phyloP scores from a whole-genome alignment of 2,113 vertebrate species.

The Myiozetetes cayanensis region DNA sequence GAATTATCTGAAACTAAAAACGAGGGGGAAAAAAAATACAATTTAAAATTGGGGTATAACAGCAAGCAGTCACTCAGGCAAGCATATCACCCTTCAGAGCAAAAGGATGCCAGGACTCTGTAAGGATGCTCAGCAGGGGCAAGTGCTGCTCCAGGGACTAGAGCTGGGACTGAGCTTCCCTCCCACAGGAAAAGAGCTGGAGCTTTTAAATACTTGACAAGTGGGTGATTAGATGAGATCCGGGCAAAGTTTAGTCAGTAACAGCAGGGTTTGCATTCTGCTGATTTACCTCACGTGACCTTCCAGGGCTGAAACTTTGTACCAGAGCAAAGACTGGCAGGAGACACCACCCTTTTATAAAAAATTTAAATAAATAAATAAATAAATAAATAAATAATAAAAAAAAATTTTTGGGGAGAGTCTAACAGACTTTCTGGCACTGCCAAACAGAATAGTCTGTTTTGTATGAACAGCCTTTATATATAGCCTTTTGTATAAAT shows the following conservation, averaged over 20 bases:
- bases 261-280: background rate
- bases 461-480: background rate
- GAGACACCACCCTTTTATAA: background rate
- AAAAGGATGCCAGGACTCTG: background rate
- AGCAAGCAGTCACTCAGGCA: fast-evolving
- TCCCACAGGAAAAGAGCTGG: background rate
- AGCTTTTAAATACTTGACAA: background rate
- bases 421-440: background rate
- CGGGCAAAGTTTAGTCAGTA: background rate
- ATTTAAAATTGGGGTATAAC: background rate
- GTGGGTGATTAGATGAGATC: background rate
- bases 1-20: background rate
- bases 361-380: background rate
- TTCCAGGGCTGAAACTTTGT: background rate
- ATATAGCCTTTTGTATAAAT: background rate
- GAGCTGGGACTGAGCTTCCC: background rate
- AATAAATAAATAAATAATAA: too few relatives aligned
- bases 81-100: background rate
- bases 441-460: background rate
- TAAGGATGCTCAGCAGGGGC: background rate
- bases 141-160: fast-evolving
- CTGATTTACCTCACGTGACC: background rate
- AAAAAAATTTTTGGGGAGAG: background rate
- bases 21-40: fast-evolving
- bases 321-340: background rate